These are phyloP conservation scores for Carapus acus DNA, from an alignment of 2,797 vertebrate species.

Conservation along the genomic window DNA sequence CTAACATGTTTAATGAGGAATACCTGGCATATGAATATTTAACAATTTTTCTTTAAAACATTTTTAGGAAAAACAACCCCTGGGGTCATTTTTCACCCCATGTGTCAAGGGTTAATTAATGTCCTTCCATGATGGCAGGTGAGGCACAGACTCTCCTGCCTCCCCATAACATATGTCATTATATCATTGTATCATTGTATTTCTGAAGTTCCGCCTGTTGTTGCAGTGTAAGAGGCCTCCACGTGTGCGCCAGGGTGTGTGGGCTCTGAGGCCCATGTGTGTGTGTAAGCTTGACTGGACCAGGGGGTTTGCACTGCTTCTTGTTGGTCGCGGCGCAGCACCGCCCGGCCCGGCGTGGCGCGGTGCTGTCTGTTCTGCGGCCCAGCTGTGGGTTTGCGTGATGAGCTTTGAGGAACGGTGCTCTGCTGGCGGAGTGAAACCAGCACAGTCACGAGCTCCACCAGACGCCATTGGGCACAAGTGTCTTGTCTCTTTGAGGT, in stretches of 20 bases:
- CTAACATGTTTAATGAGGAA: too few species aligned
- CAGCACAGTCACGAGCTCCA: slow-evolving; percentile 72
- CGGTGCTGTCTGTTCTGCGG: slow-evolving; percentile 68
- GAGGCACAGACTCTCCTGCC: too few species aligned
- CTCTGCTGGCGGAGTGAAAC: slow-evolving; percentile 73
- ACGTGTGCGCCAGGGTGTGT: slow-evolving; percentile 20
- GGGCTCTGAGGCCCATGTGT: slow-evolving; percentile 9
- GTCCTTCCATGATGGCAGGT: too few species aligned
- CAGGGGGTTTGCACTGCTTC: slow-evolving; percentile 52
- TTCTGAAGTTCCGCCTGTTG: too few species aligned
- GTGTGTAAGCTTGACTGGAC: slow-evolving; percentile 39
- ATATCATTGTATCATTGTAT: too few species aligned
- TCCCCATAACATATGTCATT: too few species aligned
- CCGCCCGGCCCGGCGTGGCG: too few species aligned
- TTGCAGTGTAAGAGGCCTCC: slow-evolving; percentile 8
- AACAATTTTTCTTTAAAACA: too few species aligned
- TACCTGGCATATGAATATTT: too few species aligned
- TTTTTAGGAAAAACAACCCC: too few species aligned
- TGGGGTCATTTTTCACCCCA: too few species aligned
- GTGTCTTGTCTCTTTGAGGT: slow-evolving; percentile 61
- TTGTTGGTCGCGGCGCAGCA: slow-evolving; percentile 59
- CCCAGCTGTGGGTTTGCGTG: slow-evolving; percentile 78
- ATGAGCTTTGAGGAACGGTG: slow-evolving; percentile 68
- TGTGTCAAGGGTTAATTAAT: too few species aligned
- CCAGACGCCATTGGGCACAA: slow-evolving; percentile 69